Evolutionary conservation across 2,113 vertebrate genomes (phyloP).

Genomic region (Lathamus discolor): DNA sequence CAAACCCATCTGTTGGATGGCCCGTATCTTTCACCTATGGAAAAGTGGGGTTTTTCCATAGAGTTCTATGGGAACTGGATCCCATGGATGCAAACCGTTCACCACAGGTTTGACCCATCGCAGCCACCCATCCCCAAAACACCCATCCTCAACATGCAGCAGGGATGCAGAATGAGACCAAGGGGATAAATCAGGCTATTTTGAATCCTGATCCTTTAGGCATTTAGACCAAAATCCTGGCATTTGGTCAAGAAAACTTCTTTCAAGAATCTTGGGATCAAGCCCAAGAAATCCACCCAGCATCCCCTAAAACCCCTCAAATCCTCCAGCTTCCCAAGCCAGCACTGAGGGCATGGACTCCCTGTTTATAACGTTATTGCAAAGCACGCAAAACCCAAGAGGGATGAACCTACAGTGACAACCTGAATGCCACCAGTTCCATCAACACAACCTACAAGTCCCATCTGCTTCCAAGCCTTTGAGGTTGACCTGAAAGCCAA

Average conservation of each 20-base stretch:
- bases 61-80: background rate
- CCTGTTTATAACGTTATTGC: fast-evolving
- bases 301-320: background rate
- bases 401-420: background rate
- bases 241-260: background rate
- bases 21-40: fast-evolving
- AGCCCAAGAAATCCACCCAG: background rate
- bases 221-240: background rate
- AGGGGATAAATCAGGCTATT: fast-evolving
- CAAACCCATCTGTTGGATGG: background rate
- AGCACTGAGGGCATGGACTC: background rate
- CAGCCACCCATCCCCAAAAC: background rate
- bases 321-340: background rate
- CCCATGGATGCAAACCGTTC: fast-evolving
- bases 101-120: background rate
- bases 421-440: background rate
- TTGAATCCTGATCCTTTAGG: background rate
- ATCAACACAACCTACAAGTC: background rate
- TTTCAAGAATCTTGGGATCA: no score
- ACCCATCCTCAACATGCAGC: fast-evolving
- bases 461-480: background rate
- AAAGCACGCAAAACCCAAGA: background rate
- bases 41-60: background rate
- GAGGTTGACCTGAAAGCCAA: background rate
- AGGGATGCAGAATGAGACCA: background rate